Evolutionary conservation across 2,888 invertebrate species (phyloP).

Genomic region (Synergus itoensis): DNA sequence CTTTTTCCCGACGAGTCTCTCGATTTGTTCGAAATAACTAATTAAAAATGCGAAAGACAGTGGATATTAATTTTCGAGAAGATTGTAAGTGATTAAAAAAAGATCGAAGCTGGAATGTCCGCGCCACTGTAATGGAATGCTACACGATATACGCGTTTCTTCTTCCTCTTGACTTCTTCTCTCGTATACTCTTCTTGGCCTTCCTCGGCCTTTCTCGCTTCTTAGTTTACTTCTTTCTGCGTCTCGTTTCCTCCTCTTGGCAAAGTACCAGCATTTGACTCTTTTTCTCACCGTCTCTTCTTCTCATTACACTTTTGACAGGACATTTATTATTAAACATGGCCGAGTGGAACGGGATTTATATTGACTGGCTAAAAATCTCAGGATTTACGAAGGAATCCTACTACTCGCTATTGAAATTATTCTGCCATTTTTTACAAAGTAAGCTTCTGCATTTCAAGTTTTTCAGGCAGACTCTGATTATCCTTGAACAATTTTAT

Average conservation of each 20-base stretch:
- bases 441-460: conserved; percentile 8
- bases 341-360: conserved; percentile 36
- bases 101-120: conserved; percentile 39
- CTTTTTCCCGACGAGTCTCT: not conserved
- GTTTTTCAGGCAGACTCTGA: not conserved
- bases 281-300: conserved; percentile 34
- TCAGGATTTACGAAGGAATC: conserved; percentile 35
- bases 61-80: conserved; percentile 27
- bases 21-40: conserved; percentile 1
- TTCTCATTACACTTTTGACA: conserved; percentile 40
- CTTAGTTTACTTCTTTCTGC: conserved; percentile 41
- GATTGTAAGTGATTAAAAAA: not conserved
- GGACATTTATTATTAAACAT: conserved; percentile 38
- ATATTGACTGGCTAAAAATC: conserved; percentile 39
- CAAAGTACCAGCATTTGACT: conserved; percentile 29
- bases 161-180: conserved; percentile 35
- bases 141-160: conserved; percentile 43
- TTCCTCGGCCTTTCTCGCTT: conserved; percentile 38
- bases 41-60: conserved; percentile 6
- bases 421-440: conserved; percentile 22
- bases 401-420: conserved; percentile 28
- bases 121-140: conserved; percentile 48
- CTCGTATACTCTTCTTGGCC: conserved; percentile 23
- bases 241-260: conserved; percentile 27
- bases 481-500: not conserved